Evolutionary conservation across 1,140 invertebrate species (phyloP), one percentile per base, ranked within the genome.

Genomic region (Brachionus rubens): DNA sequence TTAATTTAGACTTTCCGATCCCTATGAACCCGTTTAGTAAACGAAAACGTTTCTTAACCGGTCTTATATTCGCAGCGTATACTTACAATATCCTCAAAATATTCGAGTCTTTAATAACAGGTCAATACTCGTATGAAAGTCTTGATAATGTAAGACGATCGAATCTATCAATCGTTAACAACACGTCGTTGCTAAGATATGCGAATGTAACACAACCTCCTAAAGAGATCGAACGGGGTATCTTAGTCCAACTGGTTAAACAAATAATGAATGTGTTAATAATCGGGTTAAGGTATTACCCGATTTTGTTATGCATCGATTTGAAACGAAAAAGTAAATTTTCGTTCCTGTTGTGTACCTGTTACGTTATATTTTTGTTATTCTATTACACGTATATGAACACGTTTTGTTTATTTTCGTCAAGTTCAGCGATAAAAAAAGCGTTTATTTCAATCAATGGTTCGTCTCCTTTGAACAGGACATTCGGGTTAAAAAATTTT

Each of bases 21-120:
- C 68, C 68, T 40, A 72, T 72, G 68, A 72, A 72, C 12, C 68
- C 68, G 12, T 72, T 72, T 19, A 54, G 33, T 28, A 72, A 72
- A n/a, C 43, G 68, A 2, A 50, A 72, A 21, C 6, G 68, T 6
- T 72, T 72, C 50, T 41, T 72, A 33, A 72, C 43, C 12, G 43
- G 46, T 14, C 33, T 72, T n/a, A 72, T 72, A 2, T 72, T 50
- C 24, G 68, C 68, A 9, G 68, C 68, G 9, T 72, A 72, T 21
- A 72, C 68, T 7, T 72, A 72, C 7, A 72, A 72, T 33, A 72
- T 72, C 12, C 46, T 72, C 2, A 72, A 72, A 40, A 72, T 72
- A 30, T 72, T 72, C 46, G 68, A 72, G 24, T 50, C 28, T n/a
- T 33, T 72, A 12, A 6, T 72, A 0, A 48, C 50, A 0, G 68